A percentile compares a stretch with the other conserved stretches of the same genome.
phyloP scores from a whole-genome alignment of 2,797 vertebrate species.

The Muscicapa comitata region DNA sequence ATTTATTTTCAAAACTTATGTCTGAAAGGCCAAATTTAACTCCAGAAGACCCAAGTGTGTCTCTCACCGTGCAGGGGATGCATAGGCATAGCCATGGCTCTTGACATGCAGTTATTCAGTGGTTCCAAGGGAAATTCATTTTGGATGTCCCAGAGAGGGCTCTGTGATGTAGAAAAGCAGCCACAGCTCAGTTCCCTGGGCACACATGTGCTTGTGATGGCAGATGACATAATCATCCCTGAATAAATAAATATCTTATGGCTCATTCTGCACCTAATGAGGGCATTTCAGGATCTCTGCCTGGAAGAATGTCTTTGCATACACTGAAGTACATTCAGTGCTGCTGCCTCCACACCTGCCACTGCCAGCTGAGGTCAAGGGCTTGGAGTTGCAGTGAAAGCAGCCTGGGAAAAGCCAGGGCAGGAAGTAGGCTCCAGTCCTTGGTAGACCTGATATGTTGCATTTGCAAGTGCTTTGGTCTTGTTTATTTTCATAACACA shows the following conservation, averaged over 20 bases:
- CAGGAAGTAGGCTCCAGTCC: not conserved
- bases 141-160: not conserved
- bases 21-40: not conserved
- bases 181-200: not conserved
- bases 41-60: not conserved
- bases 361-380: not conserved
- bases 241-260: not conserved
- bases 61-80: not conserved
- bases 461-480: not conserved
- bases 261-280: not conserved
- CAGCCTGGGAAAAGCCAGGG: not conserved
- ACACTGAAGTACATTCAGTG: not conserved
- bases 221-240: not conserved
- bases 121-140: not conserved
- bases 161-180: not conserved
- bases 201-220: not conserved
- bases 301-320: constrained; percentile 4
- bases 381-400: not conserved
- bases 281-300: not conserved
- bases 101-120: not conserved
- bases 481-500: not conserved
- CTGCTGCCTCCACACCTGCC: not conserved
- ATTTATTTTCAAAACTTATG: not conserved
- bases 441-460: not conserved
- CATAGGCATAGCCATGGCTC: not conserved